phyloP scores from a whole-genome alignment of 2,113 vertebrate species.

The Takifugu flavidus region DNA sequence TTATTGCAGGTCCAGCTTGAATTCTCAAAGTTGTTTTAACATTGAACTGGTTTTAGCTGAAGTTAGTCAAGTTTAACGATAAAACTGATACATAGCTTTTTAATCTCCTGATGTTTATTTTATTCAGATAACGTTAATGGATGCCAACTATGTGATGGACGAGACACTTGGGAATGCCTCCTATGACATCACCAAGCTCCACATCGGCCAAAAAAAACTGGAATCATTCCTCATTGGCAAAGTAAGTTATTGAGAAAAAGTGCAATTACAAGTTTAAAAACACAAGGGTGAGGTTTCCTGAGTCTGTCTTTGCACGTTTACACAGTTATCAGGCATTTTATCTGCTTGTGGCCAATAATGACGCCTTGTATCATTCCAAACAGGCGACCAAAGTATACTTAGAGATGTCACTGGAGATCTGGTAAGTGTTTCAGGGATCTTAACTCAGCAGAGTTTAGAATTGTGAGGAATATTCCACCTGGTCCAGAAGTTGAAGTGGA shows the following conservation, averaged over 20 bases:
- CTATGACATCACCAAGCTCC: conserved; percentile 80
- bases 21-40: background rate
- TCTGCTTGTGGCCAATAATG: conserved; percentile 7
- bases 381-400: conserved; percentile 90
- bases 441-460: background rate
- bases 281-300: background rate
- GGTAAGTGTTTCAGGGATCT: conserved; percentile 75
- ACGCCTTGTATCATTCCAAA: conserved; percentile 42
- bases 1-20: too few species aligned
- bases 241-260: conserved; percentile 69
- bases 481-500: conserved; percentile 4
- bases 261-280: background rate
- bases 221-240: conserved; percentile 85
- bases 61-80: background rate
- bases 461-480: background rate
- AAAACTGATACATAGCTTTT: background rate
- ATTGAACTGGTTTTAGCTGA: background rate
- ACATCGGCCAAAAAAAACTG: conserved; percentile 81
- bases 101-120: conserved; percentile 13
- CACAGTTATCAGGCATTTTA: background rate
- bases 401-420: conserved; percentile 89
- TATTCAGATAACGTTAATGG: conserved; percentile 91
- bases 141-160: conserved; percentile 96
- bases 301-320: background rate
- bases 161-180: conserved; percentile 87